Conservation (phyloP, 2,888 invertebrate genomes). For the Pelosia muscerda region DNA sequence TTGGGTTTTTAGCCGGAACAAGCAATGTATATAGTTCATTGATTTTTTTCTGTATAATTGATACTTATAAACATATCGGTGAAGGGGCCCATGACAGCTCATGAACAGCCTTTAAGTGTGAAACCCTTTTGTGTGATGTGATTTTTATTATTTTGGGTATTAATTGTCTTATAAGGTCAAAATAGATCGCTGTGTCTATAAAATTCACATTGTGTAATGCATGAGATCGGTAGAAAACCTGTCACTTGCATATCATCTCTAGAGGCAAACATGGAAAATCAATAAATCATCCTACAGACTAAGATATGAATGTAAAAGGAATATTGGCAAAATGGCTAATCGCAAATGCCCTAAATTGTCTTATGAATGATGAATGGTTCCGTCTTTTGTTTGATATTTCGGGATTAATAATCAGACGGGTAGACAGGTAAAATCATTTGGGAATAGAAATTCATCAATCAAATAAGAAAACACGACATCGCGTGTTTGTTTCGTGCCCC, state of each 20-base stretch:
- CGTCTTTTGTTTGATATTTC: too few relatives aligned
- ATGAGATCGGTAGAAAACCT: background rate
- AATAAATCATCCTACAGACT: too few relatives aligned
- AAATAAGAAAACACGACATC: too few relatives aligned
- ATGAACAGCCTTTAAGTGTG: background rate
- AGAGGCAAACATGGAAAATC: too few relatives aligned
- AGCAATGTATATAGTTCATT: constrained; percentile 8
- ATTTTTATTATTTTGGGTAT: background rate
- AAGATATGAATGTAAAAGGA: too few relatives aligned
- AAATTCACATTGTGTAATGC: background rate
- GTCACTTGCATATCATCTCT: background rate
- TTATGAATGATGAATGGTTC: too few relatives aligned
- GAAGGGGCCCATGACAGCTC: constrained; percentile 3
- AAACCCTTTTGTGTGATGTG: background rate
- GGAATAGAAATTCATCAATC: too few relatives aligned
- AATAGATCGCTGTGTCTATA: background rate
- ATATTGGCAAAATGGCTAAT: too few relatives aligned
- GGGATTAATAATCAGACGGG: too few relatives aligned
- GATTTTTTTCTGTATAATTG: constrained; percentile 4
- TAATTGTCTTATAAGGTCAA: background rate
- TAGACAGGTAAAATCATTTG: too few relatives aligned
- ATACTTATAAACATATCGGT: background rate
- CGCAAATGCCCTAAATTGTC: too few relatives aligned
- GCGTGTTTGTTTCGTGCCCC: too few relatives aligned
- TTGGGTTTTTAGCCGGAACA: constrained; percentile 44